Evolutionary conservation across 2,888 invertebrate species (phyloP).

Genomic region (Harpalus rufipes): DNA sequence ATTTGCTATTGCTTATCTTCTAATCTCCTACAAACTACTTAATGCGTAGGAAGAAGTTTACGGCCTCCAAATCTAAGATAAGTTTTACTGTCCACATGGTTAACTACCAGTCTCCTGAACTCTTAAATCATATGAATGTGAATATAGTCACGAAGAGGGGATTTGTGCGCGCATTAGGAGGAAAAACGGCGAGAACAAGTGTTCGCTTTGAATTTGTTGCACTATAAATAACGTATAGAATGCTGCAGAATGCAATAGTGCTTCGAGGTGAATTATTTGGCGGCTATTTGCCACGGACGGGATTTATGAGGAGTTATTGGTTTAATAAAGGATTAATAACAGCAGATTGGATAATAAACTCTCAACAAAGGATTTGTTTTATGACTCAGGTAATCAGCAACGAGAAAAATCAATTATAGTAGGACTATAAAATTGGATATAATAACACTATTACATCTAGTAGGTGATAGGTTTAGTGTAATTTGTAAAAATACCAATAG

Average conservation of each 20-base stretch:
- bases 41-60: neutral
- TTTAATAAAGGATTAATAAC: neutral
- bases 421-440: no score
- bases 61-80: neutral
- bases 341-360: neutral
- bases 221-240: neutral
- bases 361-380: constrained; percentile 5
- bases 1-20: neutral
- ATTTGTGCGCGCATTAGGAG: no score
- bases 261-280: neutral
- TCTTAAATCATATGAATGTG: neutral
- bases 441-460: no score
- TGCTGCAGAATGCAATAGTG: neutral
- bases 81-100: neutral
- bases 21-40: neutral
- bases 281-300: neutral
- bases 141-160: neutral
- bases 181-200: neutral
- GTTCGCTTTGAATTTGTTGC: neutral
- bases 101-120: neutral
- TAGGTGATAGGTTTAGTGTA: no score
- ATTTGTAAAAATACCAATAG: no score
- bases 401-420: no score
- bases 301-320: constrained; percentile 2
- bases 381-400: neutral